phyloP scores from a whole-genome alignment of 2,888 invertebrate genomes.

The Ectropis crepuscularia region DNA sequence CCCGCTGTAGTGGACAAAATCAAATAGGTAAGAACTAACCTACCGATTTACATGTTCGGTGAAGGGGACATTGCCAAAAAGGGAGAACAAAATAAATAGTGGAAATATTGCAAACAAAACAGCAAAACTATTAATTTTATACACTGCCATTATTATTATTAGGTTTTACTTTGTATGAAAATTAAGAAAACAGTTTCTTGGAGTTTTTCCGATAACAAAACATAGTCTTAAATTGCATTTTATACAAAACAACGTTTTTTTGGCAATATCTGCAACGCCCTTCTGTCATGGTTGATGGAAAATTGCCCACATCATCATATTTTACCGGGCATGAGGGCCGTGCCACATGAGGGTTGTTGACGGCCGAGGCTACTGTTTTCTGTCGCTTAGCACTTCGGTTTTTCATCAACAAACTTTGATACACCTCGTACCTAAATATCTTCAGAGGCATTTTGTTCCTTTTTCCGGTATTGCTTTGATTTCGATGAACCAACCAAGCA shows the following conservation, averaged over 20 bases:
- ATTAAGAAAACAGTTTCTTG: slow-evolving; percentile 13
- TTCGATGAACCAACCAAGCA: slow-evolving; percentile 35
- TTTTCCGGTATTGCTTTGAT: not conserved
- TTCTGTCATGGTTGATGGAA: slow-evolving; percentile 7
- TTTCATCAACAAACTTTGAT: slow-evolving; percentile 8
- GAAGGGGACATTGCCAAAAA: too few relatives aligned
- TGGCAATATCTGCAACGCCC: slow-evolving; percentile 1
- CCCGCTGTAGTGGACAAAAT: too few relatives aligned
- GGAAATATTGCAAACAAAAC: slow-evolving; percentile 3
- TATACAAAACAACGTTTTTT: too few relatives aligned
- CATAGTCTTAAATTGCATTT: too few relatives aligned
- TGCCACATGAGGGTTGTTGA: not conserved
- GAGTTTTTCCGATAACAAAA: not conserved
- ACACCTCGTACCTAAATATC: slow-evolving; percentile 20
- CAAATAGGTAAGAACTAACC: too few relatives aligned
- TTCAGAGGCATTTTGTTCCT: slow-evolving; percentile 18
- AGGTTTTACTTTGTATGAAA: slow-evolving; percentile 21
- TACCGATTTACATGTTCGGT: too few relatives aligned
- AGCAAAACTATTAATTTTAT: slow-evolving; percentile 17
- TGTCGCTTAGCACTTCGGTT: slow-evolving; percentile 3
- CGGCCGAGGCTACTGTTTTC: not conserved
- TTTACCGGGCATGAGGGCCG: slow-evolving; percentile 1
- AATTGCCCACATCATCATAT: slow-evolving; percentile 5
- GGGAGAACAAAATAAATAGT: too few relatives aligned
- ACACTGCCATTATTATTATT: slow-evolving; percentile 23